Percentiles rank a stretch among this genome's conserved stretches.
phyloP scores from a whole-genome alignment of 2,888 invertebrate genomes.

The Macrosoma leucophasiata region DNA sequence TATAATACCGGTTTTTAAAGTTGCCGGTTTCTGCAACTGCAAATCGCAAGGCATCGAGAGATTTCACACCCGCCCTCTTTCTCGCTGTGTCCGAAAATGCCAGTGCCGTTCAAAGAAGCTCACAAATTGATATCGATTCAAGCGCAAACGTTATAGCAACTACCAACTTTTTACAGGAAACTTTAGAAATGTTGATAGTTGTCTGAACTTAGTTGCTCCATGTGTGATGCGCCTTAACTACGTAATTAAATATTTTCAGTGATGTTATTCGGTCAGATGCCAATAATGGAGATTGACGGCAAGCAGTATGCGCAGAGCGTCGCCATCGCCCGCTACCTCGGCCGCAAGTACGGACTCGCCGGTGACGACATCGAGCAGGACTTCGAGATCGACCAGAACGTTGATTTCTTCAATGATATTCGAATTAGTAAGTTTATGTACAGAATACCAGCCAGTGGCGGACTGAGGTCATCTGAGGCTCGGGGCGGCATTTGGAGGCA shows the following conservation, averaged over 20 bases:
- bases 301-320: slow-evolving; percentile 74
- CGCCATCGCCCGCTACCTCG: slow-evolving; percentile 78
- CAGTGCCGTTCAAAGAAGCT: too few relatives aligned
- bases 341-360: slow-evolving; percentile 71
- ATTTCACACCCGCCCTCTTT: too few relatives aligned
- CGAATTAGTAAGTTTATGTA: slow-evolving; percentile 64
- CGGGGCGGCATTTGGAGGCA: background rate
- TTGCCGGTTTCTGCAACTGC: too few relatives aligned
- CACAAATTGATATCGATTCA: too few relatives aligned
- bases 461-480: background rate
- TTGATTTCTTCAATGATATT: slow-evolving; percentile 77
- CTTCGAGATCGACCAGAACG: slow-evolving; percentile 76
- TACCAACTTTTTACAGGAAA: too few relatives aligned
- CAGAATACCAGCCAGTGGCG: background rate
- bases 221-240: too few relatives aligned
- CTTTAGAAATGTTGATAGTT: too few relatives aligned
- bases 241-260: slow-evolving; percentile 42
- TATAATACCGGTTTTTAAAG: too few relatives aligned
- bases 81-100: too few relatives aligned
- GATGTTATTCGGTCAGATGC: slow-evolving; percentile 77
- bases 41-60: too few relatives aligned
- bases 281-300: slow-evolving; percentile 77
- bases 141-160: too few relatives aligned
- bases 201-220: too few relatives aligned
- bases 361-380: slow-evolving; percentile 75